These are phyloP conservation scores for Enteromius argenteus DNA, from an alignment of 2,797 vertebrate genomes.

Conservation along the genomic window DNA sequence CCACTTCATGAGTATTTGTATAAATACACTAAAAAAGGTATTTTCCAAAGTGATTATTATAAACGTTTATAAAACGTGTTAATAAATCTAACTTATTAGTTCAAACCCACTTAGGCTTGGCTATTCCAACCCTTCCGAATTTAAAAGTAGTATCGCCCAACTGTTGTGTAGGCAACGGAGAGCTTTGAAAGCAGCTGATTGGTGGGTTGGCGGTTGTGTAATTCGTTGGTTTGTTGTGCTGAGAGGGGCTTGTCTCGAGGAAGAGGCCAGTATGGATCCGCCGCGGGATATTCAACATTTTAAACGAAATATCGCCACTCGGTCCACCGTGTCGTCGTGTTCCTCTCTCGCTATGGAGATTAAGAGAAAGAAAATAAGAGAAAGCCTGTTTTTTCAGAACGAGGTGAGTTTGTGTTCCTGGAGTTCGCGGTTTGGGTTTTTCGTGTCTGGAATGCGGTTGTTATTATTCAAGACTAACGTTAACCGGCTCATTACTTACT, in stretches of 20 bases:
- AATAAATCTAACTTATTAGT: not conserved
- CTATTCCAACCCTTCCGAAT: slow-evolving; percentile 59
- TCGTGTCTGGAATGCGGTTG: slow-evolving; percentile 5
- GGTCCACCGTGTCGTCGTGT: slow-evolving; percentile 67
- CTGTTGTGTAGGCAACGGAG: slow-evolving; percentile 54
- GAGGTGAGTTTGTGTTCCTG: slow-evolving; percentile 68
- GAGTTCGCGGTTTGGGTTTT: not conserved
- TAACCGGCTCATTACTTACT: slow-evolving; percentile 23
- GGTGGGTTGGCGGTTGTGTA: slow-evolving; percentile 20
- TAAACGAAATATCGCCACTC: slow-evolving; percentile 61
- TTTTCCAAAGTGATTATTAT: rapidly evolving
- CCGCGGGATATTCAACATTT: slow-evolving; percentile 81
- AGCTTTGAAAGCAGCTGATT: slow-evolving; percentile 46
- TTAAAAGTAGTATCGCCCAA: slow-evolving; percentile 61
- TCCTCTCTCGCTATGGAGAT: slow-evolving; percentile 83
- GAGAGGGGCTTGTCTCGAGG: slow-evolving; percentile 37
- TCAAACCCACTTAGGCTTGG: no score
- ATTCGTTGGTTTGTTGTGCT: slow-evolving; percentile 31
- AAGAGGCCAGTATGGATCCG: slow-evolving; percentile 69
- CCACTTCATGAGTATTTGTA: not conserved
- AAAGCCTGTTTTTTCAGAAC: slow-evolving; percentile 75
- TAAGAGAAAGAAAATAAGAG: slow-evolving; percentile 80
- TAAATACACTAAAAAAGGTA: not conserved
- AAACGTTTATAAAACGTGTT: rapidly evolving
- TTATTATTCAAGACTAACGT: slow-evolving; percentile 6